phyloP scores from a whole-genome alignment of 2,888 invertebrate genomes.

The Hecatera dysodea region DNA sequence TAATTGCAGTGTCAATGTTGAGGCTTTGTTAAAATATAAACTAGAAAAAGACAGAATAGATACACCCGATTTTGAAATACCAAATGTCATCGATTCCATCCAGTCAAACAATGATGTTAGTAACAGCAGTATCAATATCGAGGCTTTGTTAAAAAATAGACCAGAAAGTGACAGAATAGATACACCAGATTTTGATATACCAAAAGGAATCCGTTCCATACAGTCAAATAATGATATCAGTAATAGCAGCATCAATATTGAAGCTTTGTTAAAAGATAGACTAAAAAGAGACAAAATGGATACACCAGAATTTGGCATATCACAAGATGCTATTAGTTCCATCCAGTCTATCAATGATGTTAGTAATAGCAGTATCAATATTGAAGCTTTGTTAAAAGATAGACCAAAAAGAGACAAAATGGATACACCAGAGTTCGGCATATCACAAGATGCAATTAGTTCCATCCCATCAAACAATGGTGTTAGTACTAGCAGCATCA shows the following conservation, averaged over 20 bases:
- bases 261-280: no score
- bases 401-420: slow-evolving; percentile 48
- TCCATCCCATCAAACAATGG: slow-evolving; percentile 22
- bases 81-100: slow-evolving; percentile 2
- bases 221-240: slow-evolving; percentile 36
- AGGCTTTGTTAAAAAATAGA: neutral
- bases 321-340: slow-evolving; percentile 16
- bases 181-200: slow-evolving; percentile 35
- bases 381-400: slow-evolving; percentile 46
- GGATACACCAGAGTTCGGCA: slow-evolving; percentile 25
- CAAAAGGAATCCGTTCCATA: slow-evolving; percentile 22
- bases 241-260: no score
- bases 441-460: slow-evolving; percentile 4
- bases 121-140: no score
- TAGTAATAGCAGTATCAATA: slow-evolving; percentile 37
- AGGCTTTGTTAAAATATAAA: slow-evolving; percentile 50
- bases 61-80: slow-evolving; percentile 28
- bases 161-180: slow-evolving; percentile 4
- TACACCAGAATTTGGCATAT: slow-evolving; percentile 42
- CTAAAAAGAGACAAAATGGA: slow-evolving; percentile 21
- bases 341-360: slow-evolving; percentile 36
- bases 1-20: slow-evolving; percentile 40
- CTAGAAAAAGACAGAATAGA: slow-evolving; percentile 38
- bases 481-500: slow-evolving; percentile 30
- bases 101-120: slow-evolving; percentile 28